Evolutionary conservation across 2,888 invertebrate species (phyloP), one percentile per base, ranked within the genome.

Genomic region (Pharmacophagus antenor): DNA sequence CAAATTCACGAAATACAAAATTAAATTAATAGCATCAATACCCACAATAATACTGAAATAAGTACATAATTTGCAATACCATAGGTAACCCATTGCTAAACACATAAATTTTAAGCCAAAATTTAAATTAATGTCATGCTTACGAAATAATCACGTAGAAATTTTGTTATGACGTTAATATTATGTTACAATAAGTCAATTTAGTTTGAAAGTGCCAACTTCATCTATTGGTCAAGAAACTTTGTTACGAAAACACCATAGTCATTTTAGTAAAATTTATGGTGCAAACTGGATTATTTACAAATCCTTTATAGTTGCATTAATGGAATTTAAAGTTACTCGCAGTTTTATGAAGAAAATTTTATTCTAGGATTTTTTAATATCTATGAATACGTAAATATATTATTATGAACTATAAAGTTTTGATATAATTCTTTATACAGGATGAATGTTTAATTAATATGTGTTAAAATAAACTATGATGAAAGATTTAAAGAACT

Each of bases 281-380:
- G 21, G 56, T 27, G 42, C 42, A 56, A 58, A 52, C 56, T 50
- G 48, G 59, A 62, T 61, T 64, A 62, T 62, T 61, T 59, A 62
- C 22, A 50, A 46, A 53, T 23, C 20, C 27, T n/a, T n/a, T n/a
- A n/a, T n/a, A n/a, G n/a, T 27, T 46, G 46, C 46, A 42, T 55
- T 31, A 55, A 46, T 47, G 17, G 47, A 55, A 46, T 55, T 54
- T 46, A 22, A 47, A 31, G 21, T 47, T 47, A 53, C 54, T 25
- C n/a, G n/a, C n/a, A 37, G n/a, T 37, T 37, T 37, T 37, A 37
- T n/a, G n/a, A n/a, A n/a, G n/a, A n/a, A n/a, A n/a, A n/a, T n/a
- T n/a, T n/a, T n/a, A n/a, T n/a, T n/a, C n/a, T n/a, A n/a, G n/a
- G n/a, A n/a, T n/a, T n/a, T n/a, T n/a, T n/a, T n/a, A n/a, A n/a